Conservation (phyloP, 2,113 vertebrate species). For the Saguinus imperator region DNA sequence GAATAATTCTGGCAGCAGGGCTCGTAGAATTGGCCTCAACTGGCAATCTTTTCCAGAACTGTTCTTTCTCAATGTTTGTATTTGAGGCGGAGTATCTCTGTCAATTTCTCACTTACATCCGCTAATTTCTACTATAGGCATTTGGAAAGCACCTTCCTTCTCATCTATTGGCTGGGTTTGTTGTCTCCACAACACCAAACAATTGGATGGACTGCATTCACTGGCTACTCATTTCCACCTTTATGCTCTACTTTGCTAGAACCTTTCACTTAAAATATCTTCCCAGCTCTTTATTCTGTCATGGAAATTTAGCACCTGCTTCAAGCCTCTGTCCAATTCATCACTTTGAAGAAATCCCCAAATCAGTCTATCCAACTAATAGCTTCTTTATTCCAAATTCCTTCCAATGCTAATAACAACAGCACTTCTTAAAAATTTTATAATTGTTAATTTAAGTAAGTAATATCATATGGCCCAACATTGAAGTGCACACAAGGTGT, state of each 20-base stretch:
- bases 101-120: not conserved
- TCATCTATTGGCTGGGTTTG: not conserved
- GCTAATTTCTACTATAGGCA: not conserved
- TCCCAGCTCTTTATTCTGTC: not conserved
- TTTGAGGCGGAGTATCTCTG: not conserved
- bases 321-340: not conserved
- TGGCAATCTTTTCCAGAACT: not conserved
- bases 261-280: not conserved
- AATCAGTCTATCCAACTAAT: not conserved
- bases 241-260: not conserved
- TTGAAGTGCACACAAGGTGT: not conserved
- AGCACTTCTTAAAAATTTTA: not conserved
- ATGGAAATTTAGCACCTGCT: not conserved
- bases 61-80: constrained; percentile 6
- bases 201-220: not conserved
- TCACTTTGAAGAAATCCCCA: not conserved
- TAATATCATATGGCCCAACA: not conserved
- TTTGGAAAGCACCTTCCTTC: not conserved
- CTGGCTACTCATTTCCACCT: not conserved
- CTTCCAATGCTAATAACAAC: not conserved
- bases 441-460: not conserved
- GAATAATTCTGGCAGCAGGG: constrained; percentile 67
- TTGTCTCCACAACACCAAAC: not conserved
- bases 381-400: not conserved
- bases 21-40: not conserved